Base-by-base conservation (phyloP, 1,140 invertebrate species). In the Drosophila eugracilis region DNA sequence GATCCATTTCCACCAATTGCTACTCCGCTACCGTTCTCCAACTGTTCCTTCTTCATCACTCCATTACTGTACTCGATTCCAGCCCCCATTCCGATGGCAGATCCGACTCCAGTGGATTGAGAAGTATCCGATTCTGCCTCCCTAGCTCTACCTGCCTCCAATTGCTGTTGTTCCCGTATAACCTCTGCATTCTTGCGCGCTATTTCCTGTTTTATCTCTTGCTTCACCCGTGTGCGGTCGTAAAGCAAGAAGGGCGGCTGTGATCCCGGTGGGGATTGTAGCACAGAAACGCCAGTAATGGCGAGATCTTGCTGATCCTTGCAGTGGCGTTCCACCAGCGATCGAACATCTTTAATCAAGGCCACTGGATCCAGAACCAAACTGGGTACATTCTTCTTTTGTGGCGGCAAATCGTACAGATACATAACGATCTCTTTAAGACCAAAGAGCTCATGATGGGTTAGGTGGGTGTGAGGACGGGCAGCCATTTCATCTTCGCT, bases 371-470 rank as follows among this genome's bases (percentile, higher is more conserved):
- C 96, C 0, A 94, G 94, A 17, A 99, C 95, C 21, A 99, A 92
- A 79, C 97, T 97, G 10, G 98, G 98, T 28, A 99, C 96, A 77
- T 96, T 97, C 91, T 98, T 98, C 80, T 98, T 97, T 19, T 95
- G 96, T 0, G 95, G 94, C 22, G 98, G 97, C 67, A 99, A 91
- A 90, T 96, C 95, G 84, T 97, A 96, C 4, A 99, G 92, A 92
- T 98, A 99, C 93, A 97, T 95, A 4, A 98, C 95, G 78, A 99
- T 98, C 44, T 95, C 94, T 93, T 98, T 98, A 0, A 98, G 93
- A 4, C 97, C 98, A 83, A 97, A 96, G 24, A 98, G 92, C 91
- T 99, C 97, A 69, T 95, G 95, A 58, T 95, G 94, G 0, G 96
- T 97, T 10, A 97, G 93, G 90, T 96, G 95, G 36, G 95, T 90